Percentiles rank a stretch among this genome's conserved stretches.
Evolutionary conservation across 2,113 vertebrate genomes (phyloP).

Genomic region (Pyrgilauda ruficollis): DNA sequence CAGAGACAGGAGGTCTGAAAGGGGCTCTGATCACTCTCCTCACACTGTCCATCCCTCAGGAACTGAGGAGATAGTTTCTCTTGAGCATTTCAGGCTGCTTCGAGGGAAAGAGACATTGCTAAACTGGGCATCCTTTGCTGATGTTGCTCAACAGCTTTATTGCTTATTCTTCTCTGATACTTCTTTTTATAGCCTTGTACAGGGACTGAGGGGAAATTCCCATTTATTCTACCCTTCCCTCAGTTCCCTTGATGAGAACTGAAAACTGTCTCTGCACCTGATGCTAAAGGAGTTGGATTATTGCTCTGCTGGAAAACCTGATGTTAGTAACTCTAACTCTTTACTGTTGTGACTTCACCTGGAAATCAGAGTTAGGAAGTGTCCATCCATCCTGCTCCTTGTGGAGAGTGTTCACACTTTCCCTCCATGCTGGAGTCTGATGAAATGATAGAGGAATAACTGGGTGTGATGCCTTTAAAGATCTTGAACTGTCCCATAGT

Average conservation of each 20-base stretch:
- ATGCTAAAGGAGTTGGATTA: neutral
- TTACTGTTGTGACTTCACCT: neutral
- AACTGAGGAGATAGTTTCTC: neutral
- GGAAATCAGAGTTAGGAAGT: neutral
- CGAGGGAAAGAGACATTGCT: neutral
- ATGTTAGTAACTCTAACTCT: neutral
- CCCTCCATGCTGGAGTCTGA: neutral
- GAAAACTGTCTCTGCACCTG: neutral
- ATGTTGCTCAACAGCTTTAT: neutral
- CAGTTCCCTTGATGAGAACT: neutral
- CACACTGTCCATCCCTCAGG: neutral
- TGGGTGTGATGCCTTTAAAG: neutral
- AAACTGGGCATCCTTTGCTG: neutral
- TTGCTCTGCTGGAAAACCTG: neutral
- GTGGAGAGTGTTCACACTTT: neutral
- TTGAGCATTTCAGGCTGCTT: neutral
- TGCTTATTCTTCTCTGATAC: neutral
- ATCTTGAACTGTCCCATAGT: neutral
- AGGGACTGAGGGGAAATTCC: neutral
- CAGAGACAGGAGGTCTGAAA: neutral
- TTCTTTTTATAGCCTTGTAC: neutral
- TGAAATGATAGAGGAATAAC: neutral
- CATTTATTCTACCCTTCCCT: neutral
- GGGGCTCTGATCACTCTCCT: neutral
- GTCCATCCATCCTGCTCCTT: neutral